Base-by-base conservation (phyloP, 2,113 vertebrate species). In the Dasyprocta punctata region DNA sequence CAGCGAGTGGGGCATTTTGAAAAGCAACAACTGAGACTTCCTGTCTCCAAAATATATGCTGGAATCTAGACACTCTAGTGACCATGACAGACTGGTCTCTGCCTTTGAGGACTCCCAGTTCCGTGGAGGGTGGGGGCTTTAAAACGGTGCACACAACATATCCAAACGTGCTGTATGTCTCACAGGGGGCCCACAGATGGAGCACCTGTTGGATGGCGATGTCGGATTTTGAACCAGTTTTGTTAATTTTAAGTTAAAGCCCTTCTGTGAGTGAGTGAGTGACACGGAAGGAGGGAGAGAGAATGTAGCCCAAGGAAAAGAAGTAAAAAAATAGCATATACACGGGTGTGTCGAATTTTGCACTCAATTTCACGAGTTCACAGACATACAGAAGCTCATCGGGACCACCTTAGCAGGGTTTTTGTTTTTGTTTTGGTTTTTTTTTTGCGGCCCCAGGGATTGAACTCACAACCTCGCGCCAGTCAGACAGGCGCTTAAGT, bases 51-150 rank as follows among this genome's bases (percentile, higher is more conserved):
- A n/a, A 58, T 16, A 49, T 49, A 28, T 30, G n/a, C 54, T 52
- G 90, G 60, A 38, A 61, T 20, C 82, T 77, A 94, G 71, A 94
- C 58, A 95, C n/a, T 80, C 88, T 49, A 56, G 13, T 22, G 54
- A 83, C 49, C 28, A 85, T n/a, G 58, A 69, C 20, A 38, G 24
- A 61, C 75, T 6, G 87, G 44, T 19, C 56, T 60, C 26, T 47
- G 52, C 38, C 69, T 85, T 49, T 63, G 71, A 82, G 69, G 85
- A 61, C 28, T 28, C 28, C 75, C 26, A 78, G 44, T 49, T 5
- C 14, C 7, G 6, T 33, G 49, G 12, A 41, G 17, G 44, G 22
- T 4, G 2, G 1, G 20, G 24, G 0, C 30, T 80, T 80, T 83
- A 38, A 92, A 54, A 20, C 33, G 44, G 52, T 20, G 0, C 24